phyloP scores from a whole-genome alignment of 1,140 invertebrate species.

The Drosophila lini region DNA sequence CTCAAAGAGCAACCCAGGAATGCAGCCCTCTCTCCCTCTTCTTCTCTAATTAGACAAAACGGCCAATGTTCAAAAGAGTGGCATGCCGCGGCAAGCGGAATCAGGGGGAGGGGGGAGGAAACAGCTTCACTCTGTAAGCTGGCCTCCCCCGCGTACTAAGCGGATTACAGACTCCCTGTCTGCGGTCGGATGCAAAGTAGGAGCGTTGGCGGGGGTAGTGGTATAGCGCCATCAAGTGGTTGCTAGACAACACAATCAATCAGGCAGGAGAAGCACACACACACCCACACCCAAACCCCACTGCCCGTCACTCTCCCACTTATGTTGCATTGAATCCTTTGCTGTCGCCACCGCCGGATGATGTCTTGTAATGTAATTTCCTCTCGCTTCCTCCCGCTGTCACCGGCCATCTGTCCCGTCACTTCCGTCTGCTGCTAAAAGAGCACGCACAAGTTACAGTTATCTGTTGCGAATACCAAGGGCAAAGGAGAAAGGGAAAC shows the following conservation, averaged over 20 bases:
- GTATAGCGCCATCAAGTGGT: slow-evolving; percentile 10
- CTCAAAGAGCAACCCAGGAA: slow-evolving; percentile 24
- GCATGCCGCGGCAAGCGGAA: neutral
- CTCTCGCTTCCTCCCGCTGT: slow-evolving; percentile 26
- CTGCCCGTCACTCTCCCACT: slow-evolving; percentile 1
- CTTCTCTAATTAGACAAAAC: slow-evolving; percentile 20
- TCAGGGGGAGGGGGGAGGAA: neutral
- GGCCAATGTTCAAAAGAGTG: slow-evolving; percentile 3
- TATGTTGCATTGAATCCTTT: slow-evolving; percentile 15
- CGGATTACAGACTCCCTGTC: slow-evolving; percentile 26
- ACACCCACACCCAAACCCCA: neutral
- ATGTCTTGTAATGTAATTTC: slow-evolving; percentile 48
- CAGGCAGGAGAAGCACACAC: too few relatives aligned
- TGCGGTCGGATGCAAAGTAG: slow-evolving; percentile 1
- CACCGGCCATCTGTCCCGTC: neutral
- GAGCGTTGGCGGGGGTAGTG: neutral
- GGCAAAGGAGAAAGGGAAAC: neutral
- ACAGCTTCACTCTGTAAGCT: slow-evolving; percentile 1
- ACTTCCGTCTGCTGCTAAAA: neutral
- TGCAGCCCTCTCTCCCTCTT: neutral
- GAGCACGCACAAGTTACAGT: slow-evolving; percentile 25
- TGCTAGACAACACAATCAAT: slow-evolving; percentile 46
- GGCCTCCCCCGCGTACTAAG: slow-evolving; percentile 19
- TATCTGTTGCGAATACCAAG: slow-evolving; percentile 3
- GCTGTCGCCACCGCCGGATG: slow-evolving; percentile 8